A percentile compares a stretch with the other conserved stretches of the same genome.
Evolutionary conservation across 2,113 vertebrate genomes (phyloP).

Genomic region (Macquaria australasica): DNA sequence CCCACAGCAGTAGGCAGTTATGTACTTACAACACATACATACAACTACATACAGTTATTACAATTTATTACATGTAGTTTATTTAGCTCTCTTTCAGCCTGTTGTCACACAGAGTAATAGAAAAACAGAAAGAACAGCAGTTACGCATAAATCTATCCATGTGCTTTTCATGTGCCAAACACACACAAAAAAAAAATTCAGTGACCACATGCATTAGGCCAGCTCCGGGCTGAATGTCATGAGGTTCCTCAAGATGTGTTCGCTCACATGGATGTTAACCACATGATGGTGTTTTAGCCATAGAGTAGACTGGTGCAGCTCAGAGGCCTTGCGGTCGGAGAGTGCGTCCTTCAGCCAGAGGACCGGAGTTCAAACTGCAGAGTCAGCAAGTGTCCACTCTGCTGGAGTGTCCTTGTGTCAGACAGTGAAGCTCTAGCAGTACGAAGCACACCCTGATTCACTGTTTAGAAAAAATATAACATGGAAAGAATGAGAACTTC

Average conservation of each 20-base stretch:
- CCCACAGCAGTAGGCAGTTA: not conserved
- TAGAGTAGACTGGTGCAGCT: constrained; percentile 9
- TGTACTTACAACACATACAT: not conserved
- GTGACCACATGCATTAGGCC: not conserved
- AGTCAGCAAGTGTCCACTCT: constrained; percentile 42
- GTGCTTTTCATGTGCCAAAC: not conserved
- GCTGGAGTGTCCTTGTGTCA: constrained; percentile 26
- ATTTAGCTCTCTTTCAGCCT: not conserved
- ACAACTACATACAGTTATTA: not conserved
- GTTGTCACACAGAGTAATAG: not conserved
- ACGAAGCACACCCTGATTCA: not conserved
- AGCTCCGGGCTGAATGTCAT: not conserved
- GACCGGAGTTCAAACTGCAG: constrained; percentile 23
- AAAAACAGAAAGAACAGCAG: not conserved
- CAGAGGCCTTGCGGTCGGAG: not conserved
- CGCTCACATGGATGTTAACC: not conserved
- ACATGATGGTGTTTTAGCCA: constrained; percentile 15
- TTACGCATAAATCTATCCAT: not conserved
- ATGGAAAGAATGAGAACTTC: not conserved
- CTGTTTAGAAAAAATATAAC: not conserved
- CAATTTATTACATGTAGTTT: not conserved
- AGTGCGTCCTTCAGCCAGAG: constrained; percentile 30
- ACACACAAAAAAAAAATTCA: not conserved
- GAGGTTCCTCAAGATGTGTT: constrained; percentile 14
- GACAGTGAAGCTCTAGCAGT: not conserved